These are phyloP conservation scores for Danionella dracula DNA, from an alignment of 2,797 vertebrate species.

Conservation along the genomic window DNA sequence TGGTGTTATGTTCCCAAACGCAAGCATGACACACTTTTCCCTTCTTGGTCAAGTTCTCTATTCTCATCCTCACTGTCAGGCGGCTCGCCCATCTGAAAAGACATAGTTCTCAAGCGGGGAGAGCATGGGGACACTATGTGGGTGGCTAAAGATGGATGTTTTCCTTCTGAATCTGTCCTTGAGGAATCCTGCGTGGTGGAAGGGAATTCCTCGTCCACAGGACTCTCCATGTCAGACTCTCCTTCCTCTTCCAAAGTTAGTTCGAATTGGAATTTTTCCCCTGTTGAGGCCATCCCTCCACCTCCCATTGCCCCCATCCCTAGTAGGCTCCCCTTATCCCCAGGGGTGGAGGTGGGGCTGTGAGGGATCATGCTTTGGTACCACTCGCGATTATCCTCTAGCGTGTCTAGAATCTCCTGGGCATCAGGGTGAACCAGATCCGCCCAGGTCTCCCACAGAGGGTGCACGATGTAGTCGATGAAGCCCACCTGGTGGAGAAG, in stretches of 20 bases:
- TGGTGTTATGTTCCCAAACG: slow-evolving; percentile 71
- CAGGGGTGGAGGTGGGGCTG: slow-evolving; percentile 73
- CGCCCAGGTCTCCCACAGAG: slow-evolving; percentile 91
- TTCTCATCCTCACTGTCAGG: slow-evolving; percentile 54
- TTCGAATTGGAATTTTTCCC: slow-evolving; percentile 82
- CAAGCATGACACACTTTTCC: slow-evolving; percentile 56
- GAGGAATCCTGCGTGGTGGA: slow-evolving; percentile 41
- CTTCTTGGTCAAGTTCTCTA: slow-evolving; percentile 60
- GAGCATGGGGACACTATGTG: slow-evolving; percentile 20
- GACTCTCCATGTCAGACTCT: slow-evolving; percentile 68
- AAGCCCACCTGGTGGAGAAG: slow-evolving; percentile 77
- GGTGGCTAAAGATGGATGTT: slow-evolving; percentile 42
- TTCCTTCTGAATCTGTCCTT: slow-evolving; percentile 45
- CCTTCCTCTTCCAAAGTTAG: slow-evolving; percentile 81
- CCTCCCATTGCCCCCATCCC: slow-evolving; percentile 34
- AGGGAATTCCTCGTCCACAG: slow-evolving; percentile 57
- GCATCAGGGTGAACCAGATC: slow-evolving; percentile 90
- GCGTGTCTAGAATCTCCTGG: slow-evolving; percentile 85
- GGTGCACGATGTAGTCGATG: slow-evolving; percentile 91
- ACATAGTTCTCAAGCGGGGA: slow-evolving; percentile 59
- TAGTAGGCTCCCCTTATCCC: slow-evolving; percentile 38
- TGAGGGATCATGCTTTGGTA: slow-evolving; percentile 90
- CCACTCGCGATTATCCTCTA: slow-evolving; percentile 93
- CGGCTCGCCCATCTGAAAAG: slow-evolving; percentile 31
- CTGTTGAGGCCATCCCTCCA: background rate